A percentile compares a stretch with the other conserved stretches of the same genome.
Evolutionary conservation across 1,140 invertebrate species (phyloP).

Genomic region (Sycophila sp.): DNA sequence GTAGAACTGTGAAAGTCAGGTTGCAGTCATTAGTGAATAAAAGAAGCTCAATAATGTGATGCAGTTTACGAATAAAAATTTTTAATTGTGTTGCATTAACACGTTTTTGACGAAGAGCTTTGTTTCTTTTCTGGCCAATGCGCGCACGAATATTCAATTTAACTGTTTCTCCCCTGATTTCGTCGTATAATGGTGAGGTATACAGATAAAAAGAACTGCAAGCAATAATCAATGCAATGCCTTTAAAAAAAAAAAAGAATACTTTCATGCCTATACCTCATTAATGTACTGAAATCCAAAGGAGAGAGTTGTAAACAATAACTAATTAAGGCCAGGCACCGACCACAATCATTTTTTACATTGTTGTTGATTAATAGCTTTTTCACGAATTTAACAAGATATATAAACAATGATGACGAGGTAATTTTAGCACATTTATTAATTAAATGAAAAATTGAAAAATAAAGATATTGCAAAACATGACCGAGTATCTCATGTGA

Average conservation of each 20-base stretch:
- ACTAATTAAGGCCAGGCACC: constrained; percentile 36
- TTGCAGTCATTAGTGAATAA: constrained; percentile 35
- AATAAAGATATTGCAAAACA: constrained; percentile 39
- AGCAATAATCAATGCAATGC: constrained; percentile 32
- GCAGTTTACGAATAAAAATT: constrained; percentile 34
- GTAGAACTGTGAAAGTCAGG: constrained; percentile 36
- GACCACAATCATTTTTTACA: constrained; percentile 54
- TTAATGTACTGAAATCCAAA: constrained; percentile 35
- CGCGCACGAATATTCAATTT: constrained; percentile 25
- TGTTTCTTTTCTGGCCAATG: constrained; percentile 23
- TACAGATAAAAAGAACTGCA: constrained; percentile 20
- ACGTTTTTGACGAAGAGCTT: constrained; percentile 30
- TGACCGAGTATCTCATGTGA: constrained; percentile 43
- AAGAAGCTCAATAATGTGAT: constrained; percentile 33
- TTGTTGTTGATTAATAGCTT: constrained; percentile 59
- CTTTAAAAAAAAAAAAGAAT: constrained; percentile 12
- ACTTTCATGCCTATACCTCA: constrained; percentile 1
- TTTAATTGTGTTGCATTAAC: constrained; percentile 32
- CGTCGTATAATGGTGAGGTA: constrained; percentile 42
- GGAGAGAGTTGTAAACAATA: constrained; percentile 31
- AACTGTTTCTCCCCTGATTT: constrained; percentile 53
- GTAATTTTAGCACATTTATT: constrained; percentile 48
- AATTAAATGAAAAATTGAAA: constrained; percentile 39
- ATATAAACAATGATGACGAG: constrained; percentile 36
- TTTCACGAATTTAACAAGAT: constrained; percentile 56